These are phyloP conservation scores for Lottia scabra DNA, from an alignment of 2,888 invertebrate species.

Conservation along the genomic window DNA sequence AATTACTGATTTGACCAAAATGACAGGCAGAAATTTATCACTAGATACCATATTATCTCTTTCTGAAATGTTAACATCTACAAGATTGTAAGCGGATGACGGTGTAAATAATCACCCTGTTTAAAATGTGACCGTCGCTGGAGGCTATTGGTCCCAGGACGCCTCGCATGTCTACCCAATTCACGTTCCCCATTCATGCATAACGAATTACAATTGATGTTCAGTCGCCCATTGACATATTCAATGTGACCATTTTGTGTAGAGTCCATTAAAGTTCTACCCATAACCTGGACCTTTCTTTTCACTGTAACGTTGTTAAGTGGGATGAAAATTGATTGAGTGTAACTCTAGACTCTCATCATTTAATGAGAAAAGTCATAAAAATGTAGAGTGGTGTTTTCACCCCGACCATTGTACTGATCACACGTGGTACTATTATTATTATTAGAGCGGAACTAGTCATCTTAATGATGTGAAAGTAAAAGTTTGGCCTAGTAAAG, in stretches of 20 bases:
- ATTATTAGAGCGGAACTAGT: too few species aligned
- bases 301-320: constrained; percentile 3
- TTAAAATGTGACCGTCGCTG: background rate
- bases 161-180: background rate
- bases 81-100: background rate
- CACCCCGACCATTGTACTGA: background rate
- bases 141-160: constrained; percentile 4
- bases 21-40: too few species aligned
- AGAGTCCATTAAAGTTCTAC: constrained; percentile 2
- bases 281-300: background rate
- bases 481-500: background rate
- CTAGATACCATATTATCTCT: too few species aligned
- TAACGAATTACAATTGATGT: background rate
- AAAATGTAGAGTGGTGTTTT: background rate
- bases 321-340: constrained; percentile 2
- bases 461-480: background rate
- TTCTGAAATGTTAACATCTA: too few species aligned
- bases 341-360: constrained; percentile 3
- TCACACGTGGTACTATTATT: background rate
- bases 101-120: background rate
- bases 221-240: constrained; percentile 1
- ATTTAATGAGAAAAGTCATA: constrained; percentile 7
- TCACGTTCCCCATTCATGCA: background rate
- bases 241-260: constrained; percentile 5
- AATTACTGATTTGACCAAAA: too few species aligned